Evolutionary conservation across 2,888 invertebrate species (phyloP).

Genomic region (Rapana venosa): DNA sequence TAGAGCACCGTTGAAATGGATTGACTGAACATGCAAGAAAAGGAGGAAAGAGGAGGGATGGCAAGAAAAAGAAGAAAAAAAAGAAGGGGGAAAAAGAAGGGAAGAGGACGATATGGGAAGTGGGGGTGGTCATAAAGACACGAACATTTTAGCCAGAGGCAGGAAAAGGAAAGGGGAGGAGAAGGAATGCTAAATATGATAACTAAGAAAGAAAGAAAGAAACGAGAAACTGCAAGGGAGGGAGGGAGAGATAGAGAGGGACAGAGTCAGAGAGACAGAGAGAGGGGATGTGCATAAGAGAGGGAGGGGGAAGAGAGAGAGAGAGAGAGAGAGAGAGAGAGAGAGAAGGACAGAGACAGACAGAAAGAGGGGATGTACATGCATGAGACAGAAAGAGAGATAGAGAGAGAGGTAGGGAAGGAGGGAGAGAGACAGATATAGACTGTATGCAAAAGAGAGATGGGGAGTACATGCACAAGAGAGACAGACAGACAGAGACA

Average conservation of each 20-base stretch:
- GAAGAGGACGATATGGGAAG: neutral
- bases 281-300: neutral
- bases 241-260: neutral
- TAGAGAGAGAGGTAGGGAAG: neutral
- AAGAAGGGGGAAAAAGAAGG: neutral
- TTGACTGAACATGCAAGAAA: neutral
- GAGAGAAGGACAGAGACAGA: neutral
- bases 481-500: neutral
- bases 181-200: neutral
- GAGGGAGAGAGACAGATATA: neutral
- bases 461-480: neutral
- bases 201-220: neutral
- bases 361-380: neutral
- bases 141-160: neutral
- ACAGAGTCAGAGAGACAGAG: neutral
- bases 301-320: constrained; percentile 4
- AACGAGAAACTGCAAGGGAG: neutral
- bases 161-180: neutral
- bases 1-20: neutral
- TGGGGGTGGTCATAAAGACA: neutral
- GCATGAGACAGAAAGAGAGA: neutral
- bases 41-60: neutral
- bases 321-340: too few relatives aligned
- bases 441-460: neutral
- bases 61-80: neutral